These are phyloP conservation scores for Pseudanteris insignis DNA, from an alignment of 2,888 invertebrate species.

Conservation along the genomic window DNA sequence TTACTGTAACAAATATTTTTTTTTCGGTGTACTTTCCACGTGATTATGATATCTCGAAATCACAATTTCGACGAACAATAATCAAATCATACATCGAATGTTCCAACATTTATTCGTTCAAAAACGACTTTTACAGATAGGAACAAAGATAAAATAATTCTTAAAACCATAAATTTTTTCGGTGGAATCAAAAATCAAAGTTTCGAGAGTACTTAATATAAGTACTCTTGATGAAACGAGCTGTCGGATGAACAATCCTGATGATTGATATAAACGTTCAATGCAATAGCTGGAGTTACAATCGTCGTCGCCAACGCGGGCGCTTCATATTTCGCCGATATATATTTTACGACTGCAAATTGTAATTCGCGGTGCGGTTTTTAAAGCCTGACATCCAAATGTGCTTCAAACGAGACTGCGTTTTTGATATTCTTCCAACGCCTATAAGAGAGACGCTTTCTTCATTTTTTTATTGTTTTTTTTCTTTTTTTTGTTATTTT, in stretches of 20 bases:
- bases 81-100: too few relatives aligned
- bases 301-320: background rate
- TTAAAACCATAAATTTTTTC: background rate
- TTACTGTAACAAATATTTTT: too few relatives aligned
- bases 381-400: slow-evolving; percentile 17
- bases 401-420: slow-evolving; percentile 7
- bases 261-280: slow-evolving; percentile 12
- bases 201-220: background rate
- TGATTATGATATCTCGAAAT: too few relatives aligned
- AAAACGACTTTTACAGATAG: too few relatives aligned
- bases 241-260: background rate
- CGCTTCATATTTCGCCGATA: slow-evolving; percentile 10
- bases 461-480: slow-evolving; percentile 11
- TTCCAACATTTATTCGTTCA: too few relatives aligned
- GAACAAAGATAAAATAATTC: too few relatives aligned
- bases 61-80: too few relatives aligned
- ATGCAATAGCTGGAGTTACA: slow-evolving; percentile 11
- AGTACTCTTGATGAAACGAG: slow-evolving; percentile 2
- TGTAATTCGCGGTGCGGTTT: slow-evolving; percentile 13
- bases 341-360: slow-evolving; percentile 31
- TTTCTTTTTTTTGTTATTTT: too few relatives aligned
- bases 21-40: too few relatives aligned
- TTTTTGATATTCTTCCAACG: slow-evolving; percentile 17
- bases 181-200: background rate
- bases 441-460: slow-evolving; percentile 18